Evolutionary conservation across 2,113 vertebrate species (phyloP).

Genomic region (Tachysurus fulvidraco): DNA sequence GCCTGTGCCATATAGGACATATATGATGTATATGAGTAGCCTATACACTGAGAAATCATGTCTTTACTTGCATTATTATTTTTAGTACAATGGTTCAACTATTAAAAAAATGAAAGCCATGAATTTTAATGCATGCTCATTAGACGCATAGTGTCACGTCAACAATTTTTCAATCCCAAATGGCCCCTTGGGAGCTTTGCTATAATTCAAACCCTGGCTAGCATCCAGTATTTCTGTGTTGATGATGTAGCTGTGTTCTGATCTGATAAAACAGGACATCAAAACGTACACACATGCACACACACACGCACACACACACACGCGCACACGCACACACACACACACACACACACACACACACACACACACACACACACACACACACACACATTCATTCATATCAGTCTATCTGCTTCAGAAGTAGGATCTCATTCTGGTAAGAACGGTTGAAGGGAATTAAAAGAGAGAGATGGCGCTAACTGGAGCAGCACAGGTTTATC

Average conservation of each 20-base stretch:
- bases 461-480: background rate
- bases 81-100: background rate
- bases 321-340: background rate
- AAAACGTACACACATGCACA: background rate
- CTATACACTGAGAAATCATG: background rate
- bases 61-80: background rate
- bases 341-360: background rate
- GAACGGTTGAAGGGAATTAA: background rate
- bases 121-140: background rate
- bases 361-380: background rate
- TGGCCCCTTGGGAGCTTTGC: background rate
- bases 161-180: background rate
- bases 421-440: background rate
- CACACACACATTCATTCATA: background rate
- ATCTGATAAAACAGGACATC: conserved; percentile 9
- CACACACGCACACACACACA: background rate
- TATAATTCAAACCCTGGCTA: background rate
- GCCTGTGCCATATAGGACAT: no score
- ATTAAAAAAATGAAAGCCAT: background rate
- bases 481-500: background rate
- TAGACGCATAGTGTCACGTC: background rate
- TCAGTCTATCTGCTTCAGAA: background rate
- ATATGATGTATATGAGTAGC: no score
- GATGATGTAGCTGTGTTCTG: background rate
- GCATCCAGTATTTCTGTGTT: background rate